phyloP scores from a whole-genome alignment of 2,888 invertebrate species.

The Parasteatoda lunata region DNA sequence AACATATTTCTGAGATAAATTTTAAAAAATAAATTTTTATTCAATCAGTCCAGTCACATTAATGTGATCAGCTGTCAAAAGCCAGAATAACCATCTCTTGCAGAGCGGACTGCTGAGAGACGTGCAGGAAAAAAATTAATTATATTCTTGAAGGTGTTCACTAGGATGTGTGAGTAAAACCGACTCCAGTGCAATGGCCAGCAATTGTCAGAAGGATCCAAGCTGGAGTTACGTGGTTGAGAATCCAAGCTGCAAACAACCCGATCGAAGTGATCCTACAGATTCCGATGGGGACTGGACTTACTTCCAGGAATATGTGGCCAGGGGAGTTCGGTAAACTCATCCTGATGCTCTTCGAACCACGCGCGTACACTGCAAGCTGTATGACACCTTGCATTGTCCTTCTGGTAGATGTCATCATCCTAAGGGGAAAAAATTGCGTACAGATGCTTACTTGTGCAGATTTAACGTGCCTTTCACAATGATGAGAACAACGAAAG shows the following conservation, averaged over 20 bases:
- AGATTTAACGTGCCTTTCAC: conserved; percentile 2
- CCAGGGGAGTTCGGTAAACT: conserved; percentile 16
- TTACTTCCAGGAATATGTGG: conserved; percentile 4
- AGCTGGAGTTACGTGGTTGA: background rate
- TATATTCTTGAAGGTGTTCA: conserved; percentile 6
- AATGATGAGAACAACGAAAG: conserved; percentile 1
- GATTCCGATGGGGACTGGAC: conserved; percentile 5
- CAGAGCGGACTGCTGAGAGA: background rate
- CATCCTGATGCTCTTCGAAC: conserved; percentile 28
- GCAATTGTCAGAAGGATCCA: background rate
- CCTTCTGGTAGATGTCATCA: conserved; percentile 2
- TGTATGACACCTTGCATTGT: conserved; percentile 21
- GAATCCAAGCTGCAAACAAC: conserved; percentile 14
- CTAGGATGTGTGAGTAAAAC: conserved; percentile 10
- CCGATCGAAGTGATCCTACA: conserved; percentile 6
- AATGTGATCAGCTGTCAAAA: background rate
- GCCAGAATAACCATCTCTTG: background rate
- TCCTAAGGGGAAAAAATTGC: background rate
- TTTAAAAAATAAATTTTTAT: no score
- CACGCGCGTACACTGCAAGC: conserved; percentile 4
- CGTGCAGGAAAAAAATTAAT: conserved; percentile 8
- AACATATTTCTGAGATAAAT: no score
- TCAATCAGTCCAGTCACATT: background rate
- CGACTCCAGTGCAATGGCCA: conserved; percentile 17
- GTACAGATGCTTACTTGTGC: background rate